Evolutionary conservation across 1,140 invertebrate species (phyloP).

Genomic region (Panulirus ornatus): DNA sequence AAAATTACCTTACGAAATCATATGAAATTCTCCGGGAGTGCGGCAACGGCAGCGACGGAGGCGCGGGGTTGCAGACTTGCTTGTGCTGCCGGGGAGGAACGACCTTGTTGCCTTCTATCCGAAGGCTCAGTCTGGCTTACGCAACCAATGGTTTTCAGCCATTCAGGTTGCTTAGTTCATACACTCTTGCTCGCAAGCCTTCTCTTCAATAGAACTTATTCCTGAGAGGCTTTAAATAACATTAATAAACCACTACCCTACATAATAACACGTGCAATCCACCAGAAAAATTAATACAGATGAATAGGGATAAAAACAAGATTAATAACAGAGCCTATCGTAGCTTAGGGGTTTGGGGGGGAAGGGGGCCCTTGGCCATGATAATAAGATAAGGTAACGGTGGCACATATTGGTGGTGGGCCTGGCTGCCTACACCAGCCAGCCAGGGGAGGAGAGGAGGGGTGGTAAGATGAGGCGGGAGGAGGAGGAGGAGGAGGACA

Average conservation of each 20-base stretch:
- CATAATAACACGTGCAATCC: conserved; percentile 36
- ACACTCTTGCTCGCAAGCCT: conserved; percentile 47
- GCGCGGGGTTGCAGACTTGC: conserved; percentile 9
- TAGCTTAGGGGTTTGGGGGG: no score
- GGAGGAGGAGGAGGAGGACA: not conserved
- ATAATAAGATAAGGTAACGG: conserved; percentile 25
- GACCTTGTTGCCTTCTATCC: not conserved
- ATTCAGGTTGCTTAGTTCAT: conserved; percentile 30
- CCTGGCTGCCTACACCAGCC: not conserved
- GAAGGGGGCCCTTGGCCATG: not conserved
- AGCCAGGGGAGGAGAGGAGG: not conserved
- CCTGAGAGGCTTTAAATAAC: conserved; percentile 58
- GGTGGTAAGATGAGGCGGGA: not conserved
- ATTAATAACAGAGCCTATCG: no score
- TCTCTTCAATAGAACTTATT: conserved; percentile 61
- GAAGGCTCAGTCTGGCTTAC: conserved; percentile 1
- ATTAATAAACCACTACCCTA: conserved; percentile 57
- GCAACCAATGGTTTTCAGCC: not conserved
- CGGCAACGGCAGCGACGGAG: conserved; percentile 16
- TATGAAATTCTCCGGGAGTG: conserved; percentile 49
- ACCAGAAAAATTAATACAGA: not conserved
- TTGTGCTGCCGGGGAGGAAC: not conserved
- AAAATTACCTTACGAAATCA: conserved; percentile 62
- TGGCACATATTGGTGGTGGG: not conserved
- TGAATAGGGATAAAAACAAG: not conserved